Percentiles rank a stretch among this genome's conserved stretches.
These are phyloP conservation scores for Hyperoplus immaculatus DNA, from an alignment of 2,797 vertebrate genomes.

Conservation along the genomic window DNA sequence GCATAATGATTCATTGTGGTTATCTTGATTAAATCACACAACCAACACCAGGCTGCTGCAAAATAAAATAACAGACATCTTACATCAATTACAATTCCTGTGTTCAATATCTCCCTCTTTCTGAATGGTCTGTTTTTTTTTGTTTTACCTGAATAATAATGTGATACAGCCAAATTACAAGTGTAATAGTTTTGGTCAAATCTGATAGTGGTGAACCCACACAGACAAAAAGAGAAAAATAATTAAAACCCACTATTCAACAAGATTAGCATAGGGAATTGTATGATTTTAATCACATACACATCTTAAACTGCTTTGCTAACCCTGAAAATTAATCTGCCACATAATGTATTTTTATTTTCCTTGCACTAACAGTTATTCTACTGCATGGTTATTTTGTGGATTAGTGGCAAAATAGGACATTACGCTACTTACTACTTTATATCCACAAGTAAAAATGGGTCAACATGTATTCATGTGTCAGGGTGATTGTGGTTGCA, in stretches of 20 bases:
- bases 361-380: neutral
- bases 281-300: neutral
- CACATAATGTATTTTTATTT: neutral
- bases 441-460: neutral
- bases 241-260: neutral
- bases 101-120: neutral
- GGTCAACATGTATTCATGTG: neutral
- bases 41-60: constrained; percentile 17
- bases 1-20: constrained; percentile 60
- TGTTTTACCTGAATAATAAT: neutral
- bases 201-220: neutral
- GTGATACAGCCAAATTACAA: neutral
- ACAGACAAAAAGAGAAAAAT: neutral
- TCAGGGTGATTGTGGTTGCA: neutral
- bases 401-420: neutral
- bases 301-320: constrained; percentile 7
- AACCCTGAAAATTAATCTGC: neutral
- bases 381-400: neutral
- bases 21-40: constrained; percentile 62
- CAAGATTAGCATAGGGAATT: neutral
- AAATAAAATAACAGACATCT: constrained; percentile 25
- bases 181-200: neutral
- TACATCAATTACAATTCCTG: constrained; percentile 2
- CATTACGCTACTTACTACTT: too few species aligned
- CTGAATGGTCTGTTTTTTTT: neutral